Evolutionary conservation across 2,888 invertebrate genomes (phyloP).

Genomic region (Eupithecia subfuscata): DNA sequence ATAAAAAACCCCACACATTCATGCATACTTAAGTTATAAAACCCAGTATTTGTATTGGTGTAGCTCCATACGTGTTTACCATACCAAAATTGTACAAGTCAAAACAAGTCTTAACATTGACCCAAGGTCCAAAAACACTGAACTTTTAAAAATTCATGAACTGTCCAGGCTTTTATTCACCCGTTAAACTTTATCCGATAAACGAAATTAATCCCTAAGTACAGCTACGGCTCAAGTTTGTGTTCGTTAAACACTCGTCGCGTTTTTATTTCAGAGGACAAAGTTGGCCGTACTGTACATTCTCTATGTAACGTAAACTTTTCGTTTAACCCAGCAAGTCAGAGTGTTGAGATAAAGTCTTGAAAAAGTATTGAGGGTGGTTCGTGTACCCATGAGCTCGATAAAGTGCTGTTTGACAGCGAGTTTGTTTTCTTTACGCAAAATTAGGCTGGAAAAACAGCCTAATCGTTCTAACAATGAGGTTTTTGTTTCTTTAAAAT

Average conservation of each 20-base stretch:
- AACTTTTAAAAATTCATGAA: constrained; percentile 46
- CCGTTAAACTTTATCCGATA: constrained; percentile 47
- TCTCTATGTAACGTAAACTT: constrained; percentile 13
- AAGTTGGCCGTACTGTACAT: constrained; percentile 12
- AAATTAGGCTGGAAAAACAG: not conserved
- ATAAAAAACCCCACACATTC: too few relatives aligned
- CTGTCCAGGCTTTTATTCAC: constrained; percentile 44
- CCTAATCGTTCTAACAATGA: not conserved
- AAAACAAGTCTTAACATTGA: not conserved
- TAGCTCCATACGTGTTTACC: not conserved
- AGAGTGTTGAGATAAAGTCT: not conserved
- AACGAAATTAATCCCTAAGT: constrained; percentile 44
- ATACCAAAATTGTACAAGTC: not conserved
- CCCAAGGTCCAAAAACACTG: not conserved
- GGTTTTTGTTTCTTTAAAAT: not conserved
- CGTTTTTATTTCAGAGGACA: constrained; percentile 26
- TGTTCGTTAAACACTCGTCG: constrained; percentile 21
- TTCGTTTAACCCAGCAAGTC: constrained; percentile 11
- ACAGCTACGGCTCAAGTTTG: constrained; percentile 21
- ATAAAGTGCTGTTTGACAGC: not conserved
- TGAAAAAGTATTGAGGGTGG: not conserved
- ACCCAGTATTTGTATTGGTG: not conserved
- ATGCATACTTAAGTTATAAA: too few relatives aligned
- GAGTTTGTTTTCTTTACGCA: not conserved
- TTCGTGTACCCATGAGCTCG: constrained; percentile 3